Evolutionary conservation across 1,140 invertebrate genomes (phyloP), one percentile per base, ranked within the genome.

Genomic region (Microplitis demolitor): DNA sequence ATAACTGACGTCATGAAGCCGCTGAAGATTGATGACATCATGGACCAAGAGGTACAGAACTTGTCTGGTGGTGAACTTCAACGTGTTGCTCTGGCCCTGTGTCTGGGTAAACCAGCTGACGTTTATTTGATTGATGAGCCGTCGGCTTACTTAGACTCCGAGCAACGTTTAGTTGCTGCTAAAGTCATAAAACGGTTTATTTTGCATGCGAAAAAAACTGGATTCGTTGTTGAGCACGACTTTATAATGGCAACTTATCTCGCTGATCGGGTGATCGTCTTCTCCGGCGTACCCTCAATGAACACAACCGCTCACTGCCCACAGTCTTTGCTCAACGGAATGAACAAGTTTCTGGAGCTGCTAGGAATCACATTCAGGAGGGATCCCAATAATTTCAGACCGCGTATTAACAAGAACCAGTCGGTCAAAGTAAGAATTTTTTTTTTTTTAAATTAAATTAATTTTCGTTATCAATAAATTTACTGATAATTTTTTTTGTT

Each of bases 201-300:
- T 86, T 89, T 99, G 51, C 98, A 99, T 83, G 96, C 98, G 0
- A 99, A 99, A 89, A 98, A 99, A 85, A 99, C 98, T 34, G 98
- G 97, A 35, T 99, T 99, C 87, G 94, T 99, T 35, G 98, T 99
- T 0, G 98, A 99, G 91, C 98, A 99, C 92, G 98, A 99, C 91
- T 99, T 99, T 82, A 99, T 99, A 68, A 99, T 99, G 98, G 97
- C 98, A 3, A 99, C 98, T 0, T 99, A 99, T 88, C 89, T 99
- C 53, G 97, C 98, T 13, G 98, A 99, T 88, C 90, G 98, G 66
- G 98, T 99, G 0, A 98, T 99, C 79, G 98, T 99, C 24, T 99
- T 99, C 87, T 98, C 99, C 84, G 98, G 98, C 51, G 86, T 84
- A 66, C 98, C 98, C 1, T 98, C 97, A 0, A 89, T 98, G 2